phyloP scores from a whole-genome alignment of 1,140 invertebrate genomes.

The Ctenoplectra terminalis region DNA sequence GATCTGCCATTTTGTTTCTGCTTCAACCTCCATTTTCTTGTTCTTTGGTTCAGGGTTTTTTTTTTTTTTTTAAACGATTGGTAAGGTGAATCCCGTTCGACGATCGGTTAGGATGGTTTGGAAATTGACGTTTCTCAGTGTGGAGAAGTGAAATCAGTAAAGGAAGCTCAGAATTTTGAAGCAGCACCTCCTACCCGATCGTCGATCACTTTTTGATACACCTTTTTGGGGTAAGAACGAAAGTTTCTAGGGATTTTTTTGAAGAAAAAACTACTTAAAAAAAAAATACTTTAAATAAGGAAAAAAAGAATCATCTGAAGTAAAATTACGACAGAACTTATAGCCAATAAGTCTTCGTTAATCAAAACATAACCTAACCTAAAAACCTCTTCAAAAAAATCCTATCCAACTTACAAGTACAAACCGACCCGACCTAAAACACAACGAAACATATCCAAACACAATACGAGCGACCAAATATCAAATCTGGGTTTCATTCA shows the following conservation, averaged over 20 bases:
- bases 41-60: too few species aligned
- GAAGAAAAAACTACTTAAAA: too few species aligned
- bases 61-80: background rate
- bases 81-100: background rate
- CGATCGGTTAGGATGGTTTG: background rate
- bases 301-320: too few species aligned
- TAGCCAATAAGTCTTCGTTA: background rate
- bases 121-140: conserved; percentile 37
- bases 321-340: too few species aligned
- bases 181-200: background rate
- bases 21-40: background rate
- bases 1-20: background rate
- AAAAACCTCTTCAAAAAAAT: background rate
- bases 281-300: too few species aligned
- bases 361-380: background rate
- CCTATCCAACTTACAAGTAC: background rate
- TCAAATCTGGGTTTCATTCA: too few species aligned
- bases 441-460: background rate
- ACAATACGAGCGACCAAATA: background rate
- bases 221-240: background rate
- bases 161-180: conserved; percentile 49
- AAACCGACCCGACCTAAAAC: too few species aligned
- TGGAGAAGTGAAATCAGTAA: conserved; percentile 29
- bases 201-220: background rate
- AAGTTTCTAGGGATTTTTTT: background rate